Conservation (phyloP, 2,888 invertebrate genomes). For the Conomelus anceps region DNA sequence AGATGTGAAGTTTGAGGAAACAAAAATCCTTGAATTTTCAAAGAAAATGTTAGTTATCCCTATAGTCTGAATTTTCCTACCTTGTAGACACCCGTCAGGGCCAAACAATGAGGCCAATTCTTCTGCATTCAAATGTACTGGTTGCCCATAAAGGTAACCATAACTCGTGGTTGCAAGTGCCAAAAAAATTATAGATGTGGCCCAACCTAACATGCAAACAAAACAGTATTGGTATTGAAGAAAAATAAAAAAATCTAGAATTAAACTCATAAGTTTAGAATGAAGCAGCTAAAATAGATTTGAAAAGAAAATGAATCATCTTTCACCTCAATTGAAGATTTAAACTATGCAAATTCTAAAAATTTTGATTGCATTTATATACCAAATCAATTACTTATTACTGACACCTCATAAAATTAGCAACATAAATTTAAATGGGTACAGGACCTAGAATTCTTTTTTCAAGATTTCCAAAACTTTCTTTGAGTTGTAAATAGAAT, state of each 20-base stretch:
- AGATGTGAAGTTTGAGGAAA: neutral
- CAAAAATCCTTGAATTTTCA: too few species aligned
- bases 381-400: neutral
- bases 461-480: too few species aligned
- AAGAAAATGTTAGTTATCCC: neutral
- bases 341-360: neutral
- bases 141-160: neutral
- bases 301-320: neutral
- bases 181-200: slow-evolving; percentile 1
- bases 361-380: neutral
- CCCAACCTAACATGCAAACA: slow-evolving; percentile 18
- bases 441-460: neutral
- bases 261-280: neutral
- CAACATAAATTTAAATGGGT: too few species aligned
- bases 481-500: too few species aligned
- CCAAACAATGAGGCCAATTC: neutral
- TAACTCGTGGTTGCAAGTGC: neutral
- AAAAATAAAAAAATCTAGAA: neutral
- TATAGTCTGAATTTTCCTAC: neutral
- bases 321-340: neutral
- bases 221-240: slow-evolving; percentile 5
- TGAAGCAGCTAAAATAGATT: neutral
- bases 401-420: neutral
- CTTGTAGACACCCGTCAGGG: neutral
- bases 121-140: neutral